Percentiles rank a stretch among this genome's conserved stretches.
phyloP scores from a whole-genome alignment of 2,113 vertebrate species.

The Monarcha castaneiventris region DNA sequence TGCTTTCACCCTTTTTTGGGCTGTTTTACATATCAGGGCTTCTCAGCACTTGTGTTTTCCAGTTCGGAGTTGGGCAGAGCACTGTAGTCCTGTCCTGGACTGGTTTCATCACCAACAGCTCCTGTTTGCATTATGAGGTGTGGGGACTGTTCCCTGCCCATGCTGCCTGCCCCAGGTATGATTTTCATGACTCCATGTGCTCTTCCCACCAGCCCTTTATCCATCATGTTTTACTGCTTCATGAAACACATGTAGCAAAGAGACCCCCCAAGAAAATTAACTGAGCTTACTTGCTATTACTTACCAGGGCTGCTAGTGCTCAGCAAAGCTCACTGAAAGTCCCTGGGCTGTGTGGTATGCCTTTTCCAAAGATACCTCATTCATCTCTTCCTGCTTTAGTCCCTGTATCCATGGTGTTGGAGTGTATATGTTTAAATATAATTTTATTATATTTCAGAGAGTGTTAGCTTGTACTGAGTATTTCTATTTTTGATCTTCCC shows the following conservation, averaged over 20 bases:
- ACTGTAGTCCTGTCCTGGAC: background rate
- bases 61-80: background rate
- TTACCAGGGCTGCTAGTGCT: background rate
- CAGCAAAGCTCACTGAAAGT: background rate
- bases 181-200: background rate
- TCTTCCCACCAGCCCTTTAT: background rate
- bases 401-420: background rate
- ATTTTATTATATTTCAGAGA: background rate
- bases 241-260: background rate
- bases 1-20: background rate
- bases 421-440: background rate
- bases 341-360: background rate
- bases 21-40: background rate
- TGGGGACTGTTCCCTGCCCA: rapidly evolving
- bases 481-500: constrained; percentile 45
- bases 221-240: background rate
- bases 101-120: background rate
- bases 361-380: background rate
- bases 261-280: background rate
- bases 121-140: background rate
- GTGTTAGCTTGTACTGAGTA: background rate
- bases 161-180: background rate
- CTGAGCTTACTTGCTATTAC: background rate
- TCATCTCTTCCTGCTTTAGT: background rate
- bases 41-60: background rate